phyloP scores from a whole-genome alignment of 2,888 invertebrate genomes.

The Adelphocoris suturalis region DNA sequence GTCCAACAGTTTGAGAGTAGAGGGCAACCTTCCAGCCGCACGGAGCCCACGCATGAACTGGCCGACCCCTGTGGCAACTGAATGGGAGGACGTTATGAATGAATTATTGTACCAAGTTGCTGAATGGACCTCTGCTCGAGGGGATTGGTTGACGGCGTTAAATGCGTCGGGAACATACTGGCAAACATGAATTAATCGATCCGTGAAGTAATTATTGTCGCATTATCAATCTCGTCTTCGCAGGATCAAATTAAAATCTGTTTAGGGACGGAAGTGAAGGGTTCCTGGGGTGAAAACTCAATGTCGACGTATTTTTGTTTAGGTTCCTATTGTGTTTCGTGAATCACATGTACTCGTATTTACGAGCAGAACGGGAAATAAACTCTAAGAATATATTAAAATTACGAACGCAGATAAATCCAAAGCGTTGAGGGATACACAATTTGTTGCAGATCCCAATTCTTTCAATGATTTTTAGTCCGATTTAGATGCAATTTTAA shows the following conservation, averaged over 20 bases:
- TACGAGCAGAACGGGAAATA: no score
- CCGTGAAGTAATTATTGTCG: background rate
- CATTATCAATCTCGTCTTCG: background rate
- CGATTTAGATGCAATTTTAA: no score
- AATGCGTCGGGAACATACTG: background rate
- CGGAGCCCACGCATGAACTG: conserved; percentile 8
- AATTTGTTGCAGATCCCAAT: no score
- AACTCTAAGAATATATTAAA: no score
- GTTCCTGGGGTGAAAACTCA: no score
- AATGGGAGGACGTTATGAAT: conserved; percentile 47
- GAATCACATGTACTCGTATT: no score
- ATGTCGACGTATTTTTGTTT: no score
- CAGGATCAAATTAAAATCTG: background rate
- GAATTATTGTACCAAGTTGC: conserved; percentile 43
- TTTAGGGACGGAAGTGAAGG: no score
- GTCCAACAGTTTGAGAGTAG: conserved; percentile 1
- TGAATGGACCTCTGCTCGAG: conserved; percentile 9
- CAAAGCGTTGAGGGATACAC: no score
- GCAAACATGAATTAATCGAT: conserved; percentile 22
- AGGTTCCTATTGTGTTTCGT: no score
- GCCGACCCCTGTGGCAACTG: conserved; percentile 12
- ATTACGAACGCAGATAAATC: no score
- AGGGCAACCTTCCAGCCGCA: background rate
- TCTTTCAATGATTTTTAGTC: no score
- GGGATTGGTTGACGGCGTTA: background rate